Evolutionary conservation across 1,140 invertebrate species (phyloP).

Genomic region (Mactra quadrangularis): DNA sequence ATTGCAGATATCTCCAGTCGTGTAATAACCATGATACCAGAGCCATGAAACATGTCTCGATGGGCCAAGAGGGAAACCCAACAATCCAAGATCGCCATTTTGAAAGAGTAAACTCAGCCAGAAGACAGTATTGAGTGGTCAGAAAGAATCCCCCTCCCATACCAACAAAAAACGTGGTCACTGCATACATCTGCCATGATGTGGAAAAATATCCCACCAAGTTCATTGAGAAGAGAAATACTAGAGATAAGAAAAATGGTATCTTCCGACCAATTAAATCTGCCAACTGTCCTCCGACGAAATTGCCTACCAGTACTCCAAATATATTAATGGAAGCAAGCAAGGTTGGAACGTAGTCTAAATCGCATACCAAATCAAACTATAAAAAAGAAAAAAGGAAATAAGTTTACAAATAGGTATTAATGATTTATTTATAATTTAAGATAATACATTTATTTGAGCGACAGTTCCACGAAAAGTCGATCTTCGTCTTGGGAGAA

Average conservation of each 20-base stretch:
- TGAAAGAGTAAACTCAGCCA: conserved; percentile 12
- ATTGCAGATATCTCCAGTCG: conserved; percentile 27
- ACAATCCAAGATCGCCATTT: conserved; percentile 30
- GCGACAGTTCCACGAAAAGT: too few species aligned
- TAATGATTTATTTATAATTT: background rate
- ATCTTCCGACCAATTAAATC: conserved; percentile 73
- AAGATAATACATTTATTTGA: background rate
- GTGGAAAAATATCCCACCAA: conserved; percentile 62
- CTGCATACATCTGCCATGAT: conserved; percentile 75
- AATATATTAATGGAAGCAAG: conserved; percentile 74
- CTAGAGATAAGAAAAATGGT: conserved; percentile 63
- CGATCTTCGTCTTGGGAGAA: background rate
- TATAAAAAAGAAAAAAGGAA: conserved; percentile 47
- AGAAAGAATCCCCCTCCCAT: conserved; percentile 28
- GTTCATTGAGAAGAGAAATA: conserved; percentile 56
- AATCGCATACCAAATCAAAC: conserved; percentile 74
- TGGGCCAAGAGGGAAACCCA: conserved; percentile 29
- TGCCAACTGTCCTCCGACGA: conserved; percentile 67
- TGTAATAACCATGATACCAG: conserved; percentile 12
- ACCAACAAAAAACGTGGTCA: conserved; percentile 71
- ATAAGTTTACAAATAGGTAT: background rate
- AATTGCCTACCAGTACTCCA: conserved; percentile 70
- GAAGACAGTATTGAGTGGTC: background rate
- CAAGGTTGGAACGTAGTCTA: conserved; percentile 59
- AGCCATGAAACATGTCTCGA: background rate